These are phyloP conservation scores for Dermolepida albohirtum DNA, from an alignment of 2,888 invertebrate genomes.

Conservation along the genomic window DNA sequence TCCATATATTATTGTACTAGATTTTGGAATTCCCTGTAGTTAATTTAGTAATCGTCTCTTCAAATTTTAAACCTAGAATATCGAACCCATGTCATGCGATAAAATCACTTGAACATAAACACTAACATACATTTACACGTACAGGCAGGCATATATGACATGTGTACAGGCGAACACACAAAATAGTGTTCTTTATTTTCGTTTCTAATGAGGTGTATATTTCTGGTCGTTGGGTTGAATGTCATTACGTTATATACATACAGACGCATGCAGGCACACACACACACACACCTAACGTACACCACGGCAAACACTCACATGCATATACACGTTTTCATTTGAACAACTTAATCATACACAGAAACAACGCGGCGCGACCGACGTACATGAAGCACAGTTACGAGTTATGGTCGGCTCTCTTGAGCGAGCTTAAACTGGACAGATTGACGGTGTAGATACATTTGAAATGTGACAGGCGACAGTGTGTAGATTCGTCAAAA, in stretches of 20 bases:
- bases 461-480: slow-evolving; percentile 56
- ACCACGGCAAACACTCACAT: too few species aligned
- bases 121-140: too few species aligned
- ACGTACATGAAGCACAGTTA: slow-evolving; percentile 43
- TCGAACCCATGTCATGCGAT: too few species aligned
- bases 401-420: slow-evolving; percentile 53
- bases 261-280: too few species aligned
- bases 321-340: slow-evolving; percentile 43
- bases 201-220: slow-evolving; percentile 27
- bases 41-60: too few species aligned
- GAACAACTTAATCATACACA: slow-evolving; percentile 49
- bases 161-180: background rate
- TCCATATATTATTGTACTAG: too few species aligned
- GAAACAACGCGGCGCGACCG: slow-evolving; percentile 19
- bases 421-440: slow-evolving; percentile 50
- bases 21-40: too few species aligned
- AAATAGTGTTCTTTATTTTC: slow-evolving; percentile 26
- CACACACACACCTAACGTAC: too few species aligned
- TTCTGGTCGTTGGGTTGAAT: slow-evolving; percentile 21
- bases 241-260: slow-evolving; percentile 18
- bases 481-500: slow-evolving; percentile 48
- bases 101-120: too few species aligned
- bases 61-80: too few species aligned
- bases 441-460: slow-evolving; percentile 59
- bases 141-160: background rate